Evolutionary conservation across 2,888 invertebrate genomes (phyloP), one percentile per base, ranked within the genome.

Genomic region (Nysson spinosus): DNA sequence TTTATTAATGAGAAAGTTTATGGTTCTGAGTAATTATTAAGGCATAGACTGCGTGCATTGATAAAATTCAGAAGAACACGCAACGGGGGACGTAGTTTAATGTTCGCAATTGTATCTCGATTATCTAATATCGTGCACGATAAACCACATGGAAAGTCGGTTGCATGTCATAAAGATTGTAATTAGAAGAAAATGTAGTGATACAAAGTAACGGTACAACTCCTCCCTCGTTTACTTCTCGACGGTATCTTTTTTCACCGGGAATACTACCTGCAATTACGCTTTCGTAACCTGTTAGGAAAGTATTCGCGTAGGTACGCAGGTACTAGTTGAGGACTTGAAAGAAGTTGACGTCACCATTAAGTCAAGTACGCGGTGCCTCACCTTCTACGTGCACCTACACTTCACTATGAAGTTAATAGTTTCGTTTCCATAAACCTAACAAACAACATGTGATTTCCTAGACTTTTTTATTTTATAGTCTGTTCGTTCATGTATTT

Each of bases 301-400:
- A 30, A 44, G 44, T 30, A 14, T 42, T 35, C 60, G 32, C 16
- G 35, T 30, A 44, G 35, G 30, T 56, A 37, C 35, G 42, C 28
- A 12, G 50, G 32, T 42, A 46, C 44, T 11, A 34, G 43, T 26
- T 39, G 9, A 37, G 49, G 24, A 37, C 24, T 54, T 32, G 34
- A 58, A 58, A 54, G 54, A 67, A 49, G 54, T 55, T 40, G 54
- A 58, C 64, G 64, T 64, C 54, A 30, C 64, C 67, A 58, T 64
- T 67, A 64, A 67, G 54, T 60, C 67, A 60, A 67, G 67, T 50
- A 19, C 37, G 19, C 62, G 44, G 11, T 20, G 24, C n/a, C 14
- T 24, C 22, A 19, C 47, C 26, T 55, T 54, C 60, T 65, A 54
- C 30, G 42, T 42, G 49, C 49, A 47, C 14, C 28, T 16, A 28